These are phyloP conservation scores for Tympanoctomys barrerae DNA, from an alignment of 2,797 vertebrate genomes.

Conservation along the genomic window DNA sequence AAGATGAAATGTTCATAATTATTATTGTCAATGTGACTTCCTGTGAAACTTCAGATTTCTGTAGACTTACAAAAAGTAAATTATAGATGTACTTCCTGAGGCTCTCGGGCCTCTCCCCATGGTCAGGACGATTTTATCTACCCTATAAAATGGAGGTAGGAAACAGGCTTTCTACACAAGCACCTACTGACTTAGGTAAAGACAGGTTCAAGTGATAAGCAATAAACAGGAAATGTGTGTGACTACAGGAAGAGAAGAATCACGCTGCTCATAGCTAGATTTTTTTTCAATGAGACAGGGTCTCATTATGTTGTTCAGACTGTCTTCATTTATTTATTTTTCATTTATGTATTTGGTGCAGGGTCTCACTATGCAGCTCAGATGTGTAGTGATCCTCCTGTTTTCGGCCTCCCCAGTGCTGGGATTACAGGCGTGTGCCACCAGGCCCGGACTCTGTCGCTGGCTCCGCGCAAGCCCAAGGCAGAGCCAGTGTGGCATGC, in stretches of 20 bases:
- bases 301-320: too few species aligned
- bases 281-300: not conserved
- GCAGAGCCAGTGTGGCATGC: too few species aligned
- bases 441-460: too few species aligned
- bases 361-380: too few species aligned
- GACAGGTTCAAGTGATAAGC: not conserved
- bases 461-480: too few species aligned
- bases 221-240: not conserved
- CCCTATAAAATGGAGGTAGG: not conserved
- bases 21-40: not conserved
- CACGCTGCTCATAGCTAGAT: not conserved
- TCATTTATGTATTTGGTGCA: too few species aligned
- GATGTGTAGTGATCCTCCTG: not conserved
- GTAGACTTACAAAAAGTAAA: not conserved
- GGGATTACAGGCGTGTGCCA: not conserved
- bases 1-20: not conserved
- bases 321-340: not conserved
- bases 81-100: not conserved
- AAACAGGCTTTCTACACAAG: not conserved
- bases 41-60: not conserved
- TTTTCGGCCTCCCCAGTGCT: not conserved
- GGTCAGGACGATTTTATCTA: not conserved
- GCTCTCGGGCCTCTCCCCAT: not conserved
- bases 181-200: not conserved
- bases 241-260: not conserved